Conservation (phyloP, 2,888 invertebrate species). For the Mesoligia furuncula region DNA sequence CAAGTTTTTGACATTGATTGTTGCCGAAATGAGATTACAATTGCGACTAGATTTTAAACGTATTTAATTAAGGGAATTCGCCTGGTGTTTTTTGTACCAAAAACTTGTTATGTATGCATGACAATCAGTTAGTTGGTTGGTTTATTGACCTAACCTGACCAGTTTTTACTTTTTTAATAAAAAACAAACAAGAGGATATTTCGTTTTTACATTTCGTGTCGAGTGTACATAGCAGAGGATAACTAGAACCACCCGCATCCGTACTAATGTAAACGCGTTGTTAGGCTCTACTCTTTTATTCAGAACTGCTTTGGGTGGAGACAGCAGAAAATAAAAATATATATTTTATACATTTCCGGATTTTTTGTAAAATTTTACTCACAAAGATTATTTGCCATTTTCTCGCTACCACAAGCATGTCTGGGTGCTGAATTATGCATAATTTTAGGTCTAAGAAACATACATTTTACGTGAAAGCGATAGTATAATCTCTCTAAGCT, state of each 20-base stretch:
- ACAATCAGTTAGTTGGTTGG: slow-evolving; percentile 6
- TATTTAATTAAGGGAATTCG: too few species aligned
- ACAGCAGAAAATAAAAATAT: neutral
- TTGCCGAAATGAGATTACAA: too few species aligned
- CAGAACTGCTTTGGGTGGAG: neutral
- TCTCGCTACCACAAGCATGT: neutral
- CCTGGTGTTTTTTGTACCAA: neutral
- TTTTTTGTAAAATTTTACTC: neutral
- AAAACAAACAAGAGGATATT: slow-evolving; percentile 10
- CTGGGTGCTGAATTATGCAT: neutral
- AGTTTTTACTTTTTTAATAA: neutral
- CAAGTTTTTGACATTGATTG: too few species aligned
- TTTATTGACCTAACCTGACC: slow-evolving; percentile 11
- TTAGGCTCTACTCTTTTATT: neutral
- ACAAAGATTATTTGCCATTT: neutral
- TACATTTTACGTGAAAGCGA: too few species aligned
- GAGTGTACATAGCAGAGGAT: neutral
- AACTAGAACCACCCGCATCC: neutral
- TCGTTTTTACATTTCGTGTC: neutral
- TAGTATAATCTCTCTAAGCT: too few species aligned
- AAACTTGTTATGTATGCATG: neutral
- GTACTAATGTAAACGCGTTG: neutral
- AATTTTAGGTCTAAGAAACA: neutral
- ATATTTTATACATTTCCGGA: neutral
- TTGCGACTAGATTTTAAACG: too few species aligned